Evolutionary conservation across 2,888 invertebrate species (phyloP).

Genomic region (Acleris literana): DNA sequence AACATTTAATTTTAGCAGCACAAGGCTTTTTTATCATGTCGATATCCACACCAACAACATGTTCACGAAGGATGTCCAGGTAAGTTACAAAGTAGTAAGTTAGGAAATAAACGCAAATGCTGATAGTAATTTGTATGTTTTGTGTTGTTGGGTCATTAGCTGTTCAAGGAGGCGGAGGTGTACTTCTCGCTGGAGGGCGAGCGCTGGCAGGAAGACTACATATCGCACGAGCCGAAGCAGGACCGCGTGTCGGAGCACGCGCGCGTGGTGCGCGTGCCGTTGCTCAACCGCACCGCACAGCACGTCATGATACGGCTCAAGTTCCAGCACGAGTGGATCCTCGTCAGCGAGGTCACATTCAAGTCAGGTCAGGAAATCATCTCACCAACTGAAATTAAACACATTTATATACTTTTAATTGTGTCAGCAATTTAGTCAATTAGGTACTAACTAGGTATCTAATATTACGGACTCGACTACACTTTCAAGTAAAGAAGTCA

Average conservation of each 20-base stretch:
- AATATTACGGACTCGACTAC: constrained; percentile 41
- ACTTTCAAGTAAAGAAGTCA: constrained; percentile 54
- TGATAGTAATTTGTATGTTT: too few species aligned
- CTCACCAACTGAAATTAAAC: too few species aligned
- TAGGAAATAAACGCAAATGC: neutral
- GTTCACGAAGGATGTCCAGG: constrained; percentile 91
- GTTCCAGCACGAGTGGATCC: constrained; percentile 93
- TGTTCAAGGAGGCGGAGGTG: constrained; percentile 89
- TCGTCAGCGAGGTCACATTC: constrained; percentile 94
- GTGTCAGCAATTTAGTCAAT: too few species aligned
- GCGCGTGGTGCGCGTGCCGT: constrained; percentile 87
- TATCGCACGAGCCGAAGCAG: constrained; percentile 85
- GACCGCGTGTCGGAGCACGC: constrained; percentile 83
- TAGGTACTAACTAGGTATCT: too few species aligned
- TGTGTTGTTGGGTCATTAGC: constrained; percentile 69
- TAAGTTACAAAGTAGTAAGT: constrained; percentile 54
- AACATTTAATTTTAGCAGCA: constrained; percentile 90
- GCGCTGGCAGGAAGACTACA: constrained; percentile 87
- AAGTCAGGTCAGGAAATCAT: constrained; percentile 86
- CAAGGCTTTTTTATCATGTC: constrained; percentile 88
- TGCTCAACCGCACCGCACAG: constrained; percentile 89
- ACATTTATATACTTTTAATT: neutral
- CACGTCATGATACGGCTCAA: constrained; percentile 89
- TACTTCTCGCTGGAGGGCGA: constrained; percentile 92
- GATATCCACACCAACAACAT: constrained; percentile 91